These are phyloP conservation scores for Pterois miles DNA, from an alignment of 2,797 vertebrate species.

Conservation along the genomic window DNA sequence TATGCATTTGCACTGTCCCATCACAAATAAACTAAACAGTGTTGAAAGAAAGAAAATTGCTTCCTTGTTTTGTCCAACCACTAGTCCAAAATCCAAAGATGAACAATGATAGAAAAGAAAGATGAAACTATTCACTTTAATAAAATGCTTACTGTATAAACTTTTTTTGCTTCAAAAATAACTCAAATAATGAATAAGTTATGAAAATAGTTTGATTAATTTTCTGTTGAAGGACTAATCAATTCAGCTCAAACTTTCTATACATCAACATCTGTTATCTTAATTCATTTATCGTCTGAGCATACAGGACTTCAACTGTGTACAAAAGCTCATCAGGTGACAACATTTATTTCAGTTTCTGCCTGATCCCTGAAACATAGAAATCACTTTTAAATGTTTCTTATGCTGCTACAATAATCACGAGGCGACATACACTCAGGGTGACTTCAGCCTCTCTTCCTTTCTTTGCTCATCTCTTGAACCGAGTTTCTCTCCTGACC, in stretches of 20 bases:
- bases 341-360: too few relatives aligned
- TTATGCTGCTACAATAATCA: neutral
- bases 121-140: neutral
- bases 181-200: neutral
- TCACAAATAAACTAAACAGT: neutral
- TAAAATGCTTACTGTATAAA: neutral
- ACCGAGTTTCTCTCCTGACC: slow-evolving; percentile 41
- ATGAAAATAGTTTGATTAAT: neutral
- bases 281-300: too few relatives aligned
- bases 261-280: neutral
- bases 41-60: neutral
- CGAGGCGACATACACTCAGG: neutral
- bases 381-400: neutral
- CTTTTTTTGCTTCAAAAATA: neutral
- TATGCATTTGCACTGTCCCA: too few relatives aligned
- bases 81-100: neutral
- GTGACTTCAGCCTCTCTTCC: slow-evolving; percentile 11
- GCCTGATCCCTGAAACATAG: neutral
- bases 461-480: slow-evolving; percentile 32
- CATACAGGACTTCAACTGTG: neutral
- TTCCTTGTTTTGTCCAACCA: neutral
- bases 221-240: neutral
- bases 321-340: neutral
- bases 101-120: neutral
- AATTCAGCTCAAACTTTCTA: neutral